Percentiles rank a stretch among this genome's conserved stretches.
Evolutionary conservation across 2,888 invertebrate genomes (phyloP).

Genomic region (Clanis bilineata): DNA sequence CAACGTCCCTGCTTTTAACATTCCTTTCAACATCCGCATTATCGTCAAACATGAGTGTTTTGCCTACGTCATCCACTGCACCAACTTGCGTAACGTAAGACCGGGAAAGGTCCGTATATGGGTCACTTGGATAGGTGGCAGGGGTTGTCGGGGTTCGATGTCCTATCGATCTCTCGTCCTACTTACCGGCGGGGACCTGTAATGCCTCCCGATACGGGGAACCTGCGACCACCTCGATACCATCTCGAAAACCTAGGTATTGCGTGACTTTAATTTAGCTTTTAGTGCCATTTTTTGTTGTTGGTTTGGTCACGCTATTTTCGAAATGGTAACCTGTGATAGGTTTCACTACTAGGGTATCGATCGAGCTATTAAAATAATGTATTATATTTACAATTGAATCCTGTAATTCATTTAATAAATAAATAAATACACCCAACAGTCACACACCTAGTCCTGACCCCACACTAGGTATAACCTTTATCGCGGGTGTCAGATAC

Average conservation of each 20-base stretch:
- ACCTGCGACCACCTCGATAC: not conserved
- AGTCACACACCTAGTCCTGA: no score
- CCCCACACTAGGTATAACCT: no score
- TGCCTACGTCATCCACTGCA: not conserved
- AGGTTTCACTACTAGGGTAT: not conserved
- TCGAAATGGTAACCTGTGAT: not conserved
- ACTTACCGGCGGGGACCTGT: conserved; percentile 41
- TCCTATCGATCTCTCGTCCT: conserved; percentile 59
- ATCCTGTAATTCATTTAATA: no score
- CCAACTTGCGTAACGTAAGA: not conserved
- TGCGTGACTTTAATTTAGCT: not conserved
- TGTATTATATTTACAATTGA: no score
- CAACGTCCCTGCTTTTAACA: no score
- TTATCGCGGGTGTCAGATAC: no score
- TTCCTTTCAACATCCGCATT: no score
- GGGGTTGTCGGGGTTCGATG: conserved; percentile 35
- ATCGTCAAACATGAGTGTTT: no score
- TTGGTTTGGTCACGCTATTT: not conserved
- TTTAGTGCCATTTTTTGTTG: not conserved
- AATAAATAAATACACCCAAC: no score
- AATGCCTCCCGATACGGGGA: not conserved
- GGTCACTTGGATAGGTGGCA: conserved; percentile 37
- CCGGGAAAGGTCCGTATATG: conserved; percentile 30
- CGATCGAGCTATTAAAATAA: no score
- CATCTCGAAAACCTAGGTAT: not conserved